These are phyloP conservation scores for Eupsilia transversa DNA, from an alignment of 2,888 invertebrate species.

Conservation along the genomic window DNA sequence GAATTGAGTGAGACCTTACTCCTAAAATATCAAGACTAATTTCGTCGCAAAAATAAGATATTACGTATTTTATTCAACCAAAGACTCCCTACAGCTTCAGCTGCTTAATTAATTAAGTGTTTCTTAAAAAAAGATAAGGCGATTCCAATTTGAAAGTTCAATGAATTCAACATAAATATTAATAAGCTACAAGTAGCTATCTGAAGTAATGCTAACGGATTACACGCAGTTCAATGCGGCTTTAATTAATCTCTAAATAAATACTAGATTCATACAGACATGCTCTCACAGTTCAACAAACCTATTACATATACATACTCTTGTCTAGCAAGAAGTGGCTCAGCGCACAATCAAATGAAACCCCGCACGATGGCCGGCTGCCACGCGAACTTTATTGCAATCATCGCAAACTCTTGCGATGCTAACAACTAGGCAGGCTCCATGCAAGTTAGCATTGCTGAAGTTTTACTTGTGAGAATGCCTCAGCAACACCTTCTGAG, in stretches of 20 bases:
- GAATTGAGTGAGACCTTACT: slow-evolving; percentile 9
- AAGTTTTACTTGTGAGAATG: not conserved
- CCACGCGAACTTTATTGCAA: slow-evolving; percentile 15
- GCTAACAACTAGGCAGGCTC: not conserved
- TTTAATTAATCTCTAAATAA: not conserved
- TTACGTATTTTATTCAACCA: slow-evolving; percentile 19
- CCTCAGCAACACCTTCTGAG: not conserved
- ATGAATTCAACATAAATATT: not conserved
- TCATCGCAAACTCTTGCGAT: not conserved
- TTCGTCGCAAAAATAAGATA: not conserved
- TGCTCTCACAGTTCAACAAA: not conserved
- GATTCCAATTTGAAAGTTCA: not conserved
- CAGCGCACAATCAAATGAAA: slow-evolving; percentile 53
- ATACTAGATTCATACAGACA: not conserved
- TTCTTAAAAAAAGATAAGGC: not conserved
- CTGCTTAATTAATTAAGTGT: not conserved
- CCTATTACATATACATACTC: no score
- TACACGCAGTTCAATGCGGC: not conserved
- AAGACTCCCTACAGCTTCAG: not conserved
- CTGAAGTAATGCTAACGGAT: not conserved
- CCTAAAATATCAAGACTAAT: slow-evolving; percentile 13
- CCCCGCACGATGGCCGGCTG: slow-evolving; percentile 1
- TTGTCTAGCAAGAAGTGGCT: slow-evolving; percentile 8
- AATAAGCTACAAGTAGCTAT: not conserved
- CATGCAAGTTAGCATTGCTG: not conserved